Evolutionary conservation across 2,888 invertebrate genomes (phyloP), one percentile per base, ranked within the genome.

Genomic region (Dryococelus australis): DNA sequence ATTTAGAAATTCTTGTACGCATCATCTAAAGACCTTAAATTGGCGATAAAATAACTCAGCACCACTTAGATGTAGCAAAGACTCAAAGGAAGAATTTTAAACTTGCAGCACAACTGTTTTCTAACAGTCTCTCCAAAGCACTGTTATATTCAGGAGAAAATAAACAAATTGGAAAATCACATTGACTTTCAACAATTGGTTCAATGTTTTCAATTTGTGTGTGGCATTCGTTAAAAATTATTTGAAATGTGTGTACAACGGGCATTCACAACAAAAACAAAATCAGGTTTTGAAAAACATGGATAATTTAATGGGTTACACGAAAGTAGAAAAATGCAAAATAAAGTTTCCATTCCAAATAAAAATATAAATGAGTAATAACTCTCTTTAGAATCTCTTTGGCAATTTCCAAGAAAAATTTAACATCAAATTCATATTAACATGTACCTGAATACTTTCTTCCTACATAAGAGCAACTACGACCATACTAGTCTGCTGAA

Each of bases 121-220:
- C 79, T 24, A 79, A 79, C 79, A 79, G 79, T 27, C 79, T 79
- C 20, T 79, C 79, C n/a, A 79, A 79, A 27, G 79, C 79, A 79
- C 79, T 79, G n/a, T 26, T 79, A 26, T 79, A 79, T 79, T 12
- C 79, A 24, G 79, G 79, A 12, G 9, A 80, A 28, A 80, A 80
- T 80, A 80, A 80, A 27, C 12, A n/a, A 27, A 12, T 80, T 27
- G 80, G 28, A 28, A 80, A 28, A 12, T 26, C 13, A 80, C 80
- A 24, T 26, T 5, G 26, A 80, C n/a, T 26, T 80, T 80, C 13
- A 80, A 80, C 28, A n/a, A 80, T 24, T 80, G 80, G 80, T 80
- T 80, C 24, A 26, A 80, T 80, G 28, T 80, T 27, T 80, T 80
- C 80, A 80, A 80, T 80, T 80, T 4, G 12, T 12, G 26, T 80